Percentiles rank a stretch among this genome's conserved stretches.
Evolutionary conservation across 2,113 vertebrate genomes (phyloP).

Genomic region (Mastomys natalensis): DNA sequence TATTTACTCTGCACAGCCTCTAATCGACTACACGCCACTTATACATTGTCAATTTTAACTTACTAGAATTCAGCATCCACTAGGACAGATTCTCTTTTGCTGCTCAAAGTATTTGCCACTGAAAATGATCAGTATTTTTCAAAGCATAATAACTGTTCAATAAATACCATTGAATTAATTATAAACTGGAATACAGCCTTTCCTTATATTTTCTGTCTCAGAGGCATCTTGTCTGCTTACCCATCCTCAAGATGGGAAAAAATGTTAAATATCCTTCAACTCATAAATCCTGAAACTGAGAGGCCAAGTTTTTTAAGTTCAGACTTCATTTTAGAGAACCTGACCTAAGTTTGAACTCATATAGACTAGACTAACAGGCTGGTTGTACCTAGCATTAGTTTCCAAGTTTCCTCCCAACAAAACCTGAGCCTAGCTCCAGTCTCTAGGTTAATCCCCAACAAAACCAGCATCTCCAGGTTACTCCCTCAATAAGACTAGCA

Average conservation of each 20-base stretch:
- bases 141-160: not conserved
- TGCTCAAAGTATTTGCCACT: not conserved
- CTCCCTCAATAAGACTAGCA: no score
- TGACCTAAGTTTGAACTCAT: no score
- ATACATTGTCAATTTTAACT: not conserved
- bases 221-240: not conserved
- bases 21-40: not conserved
- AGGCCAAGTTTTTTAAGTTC: no score
- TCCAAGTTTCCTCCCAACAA: no score
- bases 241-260: not conserved
- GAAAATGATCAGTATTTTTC: not conserved
- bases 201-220: not conserved
- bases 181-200: not conserved
- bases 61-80: not conserved
- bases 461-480: no score
- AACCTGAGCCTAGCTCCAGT: no score
- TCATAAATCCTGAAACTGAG: not conserved
- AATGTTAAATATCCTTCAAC: not conserved
- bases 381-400: no score
- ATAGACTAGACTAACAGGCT: no score
- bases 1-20: not conserved
- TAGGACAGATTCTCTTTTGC: not conserved
- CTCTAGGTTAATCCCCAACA: no score
- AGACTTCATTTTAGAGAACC: no score
- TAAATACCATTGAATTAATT: not conserved